Base-by-base conservation (phyloP, 2,797 vertebrate genomes). In the Falco peregrinus region DNA sequence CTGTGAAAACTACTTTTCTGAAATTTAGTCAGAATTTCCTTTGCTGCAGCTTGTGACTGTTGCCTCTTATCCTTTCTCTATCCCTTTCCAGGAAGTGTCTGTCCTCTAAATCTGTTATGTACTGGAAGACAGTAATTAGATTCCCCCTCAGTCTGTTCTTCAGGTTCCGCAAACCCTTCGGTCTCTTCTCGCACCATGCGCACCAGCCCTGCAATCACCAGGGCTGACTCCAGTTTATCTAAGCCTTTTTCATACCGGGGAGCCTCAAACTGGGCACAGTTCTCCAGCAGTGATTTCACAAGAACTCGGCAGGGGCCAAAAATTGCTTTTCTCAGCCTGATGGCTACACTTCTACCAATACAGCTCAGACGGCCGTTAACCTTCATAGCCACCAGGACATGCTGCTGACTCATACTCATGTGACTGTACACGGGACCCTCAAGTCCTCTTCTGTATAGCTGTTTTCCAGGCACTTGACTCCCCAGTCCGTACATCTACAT, bases 181-280 rank as follows among this genome's bases (percentile, higher is more conserved):
- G 15, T 12, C 16, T 35, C 28, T 59, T 74, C 21, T 59, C 6
- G 2, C 16, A 9, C 43, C 61, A 39, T 7, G 11, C 0, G 0
- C 26, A 63, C 14, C 13, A 75, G 15, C 31, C 33, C 33, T 47
- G 3, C 3, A 48, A 11, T 16, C 53, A 20, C 24, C 7, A 6
- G 33, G 2, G 19, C 2, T 65, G 33, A 31, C 17, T 20, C 25
- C 59, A 20, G 8, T 25, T 87, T 82, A 50, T 16, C 37, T 20
- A 64, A 73, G 31, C 3, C 41, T 59, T 85, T 90, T n/a, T 82
- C 80, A 11, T 9, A 56, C 20, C 17, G 45, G 26, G 26, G 28
- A n/a, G 15, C 28, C 10, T 35, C 6, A 14, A n/a, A 37, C 17
- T 65, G 15, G 6, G 6, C 64, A 57, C n/a, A 35, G 25, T 19